phyloP scores from a whole-genome alignment of 2,797 vertebrate species.

The Sebastiscus tertius region DNA sequence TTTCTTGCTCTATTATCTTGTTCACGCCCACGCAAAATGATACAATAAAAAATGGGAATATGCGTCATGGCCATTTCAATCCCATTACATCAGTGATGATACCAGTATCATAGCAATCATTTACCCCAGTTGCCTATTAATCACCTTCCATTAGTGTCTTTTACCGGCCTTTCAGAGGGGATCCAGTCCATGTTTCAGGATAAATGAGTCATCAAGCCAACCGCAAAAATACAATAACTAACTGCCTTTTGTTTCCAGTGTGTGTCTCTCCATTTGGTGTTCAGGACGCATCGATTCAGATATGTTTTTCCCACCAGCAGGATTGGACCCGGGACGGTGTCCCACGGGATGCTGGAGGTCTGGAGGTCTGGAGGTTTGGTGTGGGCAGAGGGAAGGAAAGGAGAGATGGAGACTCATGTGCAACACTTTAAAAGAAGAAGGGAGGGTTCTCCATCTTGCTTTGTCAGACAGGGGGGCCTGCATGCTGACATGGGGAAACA shows the following conservation, averaged over 20 bases:
- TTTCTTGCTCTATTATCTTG: neutral
- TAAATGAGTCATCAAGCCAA: conserved; percentile 62
- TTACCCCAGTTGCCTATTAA: conserved; percentile 72
- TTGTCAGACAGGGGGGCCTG: conserved; percentile 68
- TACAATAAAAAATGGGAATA: neutral
- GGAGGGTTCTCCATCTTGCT: conserved; percentile 76
- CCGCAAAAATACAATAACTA: conserved; percentile 58
- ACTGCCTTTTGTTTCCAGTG: conserved; percentile 43
- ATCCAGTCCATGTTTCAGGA: conserved; percentile 59
- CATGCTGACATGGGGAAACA: conserved; percentile 82
- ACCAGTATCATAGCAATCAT: conserved; percentile 67
- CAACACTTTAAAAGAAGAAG: conserved; percentile 73
- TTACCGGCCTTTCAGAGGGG: conserved; percentile 50
- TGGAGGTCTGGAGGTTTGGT: neutral
- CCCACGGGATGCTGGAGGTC: conserved; percentile 25
- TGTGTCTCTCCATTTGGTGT: conserved; percentile 31
- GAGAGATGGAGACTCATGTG: conserved; percentile 64
- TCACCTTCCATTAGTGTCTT: conserved; percentile 76
- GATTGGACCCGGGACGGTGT: conserved; percentile 24
- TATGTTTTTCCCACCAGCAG: conserved; percentile 53
- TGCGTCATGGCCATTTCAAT: conserved; percentile 44
- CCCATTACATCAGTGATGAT: conserved; percentile 59
- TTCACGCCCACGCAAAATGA: neutral
- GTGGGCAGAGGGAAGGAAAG: conserved; percentile 34
- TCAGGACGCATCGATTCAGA: conserved; percentile 59